Percentiles rank a stretch among this genome's conserved stretches.
Conservation (phyloP, 2,797 vertebrate genomes). For the Urophycis tenuis region DNA sequence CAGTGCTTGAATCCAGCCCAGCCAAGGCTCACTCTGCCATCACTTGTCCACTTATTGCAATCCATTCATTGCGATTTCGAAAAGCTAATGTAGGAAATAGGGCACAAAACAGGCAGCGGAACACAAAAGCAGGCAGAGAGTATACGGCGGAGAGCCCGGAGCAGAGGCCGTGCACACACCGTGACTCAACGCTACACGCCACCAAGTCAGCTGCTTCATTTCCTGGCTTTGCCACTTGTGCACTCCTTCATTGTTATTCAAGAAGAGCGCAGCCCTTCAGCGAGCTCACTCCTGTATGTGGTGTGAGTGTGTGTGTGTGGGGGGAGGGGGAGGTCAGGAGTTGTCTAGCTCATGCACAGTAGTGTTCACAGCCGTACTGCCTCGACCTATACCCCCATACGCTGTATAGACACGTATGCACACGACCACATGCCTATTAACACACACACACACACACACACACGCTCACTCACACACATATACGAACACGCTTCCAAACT, state of each 20-base stretch:
- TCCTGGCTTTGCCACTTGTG: neutral
- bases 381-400: neutral
- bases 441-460: neutral
- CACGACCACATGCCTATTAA: neutral
- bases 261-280: slow-evolving; percentile 6
- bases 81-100: neutral
- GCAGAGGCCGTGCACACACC: neutral
- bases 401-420: neutral
- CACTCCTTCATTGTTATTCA: slow-evolving; percentile 4
- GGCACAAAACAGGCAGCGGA: neutral
- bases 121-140: neutral
- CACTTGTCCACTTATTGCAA: neutral
- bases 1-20: neutral
- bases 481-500: neutral
- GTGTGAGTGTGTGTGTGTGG: slow-evolving; percentile 8
- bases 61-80: neutral
- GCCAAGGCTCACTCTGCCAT: neutral
- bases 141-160: neutral
- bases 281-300: slow-evolving; percentile 35
- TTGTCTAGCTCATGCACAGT: slow-evolving; percentile 58
- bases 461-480: neutral
- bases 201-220: neutral
- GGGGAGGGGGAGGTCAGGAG: slow-evolving; percentile 58
- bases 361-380: slow-evolving; percentile 44
- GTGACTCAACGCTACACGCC: neutral